A percentile compares a stretch with the other conserved stretches of the same genome.
These are phyloP conservation scores for Cuniculus paca DNA, from an alignment of 2,797 vertebrate genomes.

Conservation along the genomic window DNA sequence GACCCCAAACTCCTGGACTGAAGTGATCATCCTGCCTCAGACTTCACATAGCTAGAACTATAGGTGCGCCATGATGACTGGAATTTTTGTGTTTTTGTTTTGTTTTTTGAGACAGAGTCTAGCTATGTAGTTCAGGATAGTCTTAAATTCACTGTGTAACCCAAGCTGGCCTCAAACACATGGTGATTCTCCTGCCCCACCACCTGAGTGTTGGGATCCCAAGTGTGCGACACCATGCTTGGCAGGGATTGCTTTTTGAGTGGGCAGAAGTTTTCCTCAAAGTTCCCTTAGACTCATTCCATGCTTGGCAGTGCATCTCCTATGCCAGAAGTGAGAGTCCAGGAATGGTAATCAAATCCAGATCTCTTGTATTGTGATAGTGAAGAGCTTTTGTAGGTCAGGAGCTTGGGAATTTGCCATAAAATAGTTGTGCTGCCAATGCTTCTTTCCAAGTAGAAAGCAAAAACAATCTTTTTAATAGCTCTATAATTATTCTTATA, in stretches of 20 bases:
- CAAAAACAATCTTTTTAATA: constrained; percentile 47
- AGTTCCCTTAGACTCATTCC: constrained; percentile 36
- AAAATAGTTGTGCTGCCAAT: constrained; percentile 33
- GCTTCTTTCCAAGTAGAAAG: too few species aligned
- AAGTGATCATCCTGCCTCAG: not conserved
- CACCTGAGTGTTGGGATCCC: not conserved
- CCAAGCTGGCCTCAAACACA: not conserved
- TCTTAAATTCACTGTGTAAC: not conserved
- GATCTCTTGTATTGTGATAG: constrained; percentile 49
- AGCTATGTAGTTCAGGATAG: not conserved
- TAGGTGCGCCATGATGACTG: not conserved
- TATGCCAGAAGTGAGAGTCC: constrained; percentile 49
- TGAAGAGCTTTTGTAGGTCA: constrained; percentile 72
- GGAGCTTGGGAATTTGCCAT: constrained; percentile 66
- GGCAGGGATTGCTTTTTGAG: constrained; percentile 35
- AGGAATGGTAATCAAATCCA: constrained; percentile 65
- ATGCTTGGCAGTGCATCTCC: constrained; percentile 32
- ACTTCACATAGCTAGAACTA: not conserved
- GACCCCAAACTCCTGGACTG: not conserved
- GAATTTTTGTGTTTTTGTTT: not conserved
- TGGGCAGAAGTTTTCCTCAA: constrained; percentile 52
- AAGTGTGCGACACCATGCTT: not conserved
- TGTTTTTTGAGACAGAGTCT: not conserved
- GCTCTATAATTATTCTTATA: constrained; percentile 32
- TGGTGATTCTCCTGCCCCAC: not conserved